These are phyloP conservation scores for Axinella damicornis DNA, from an alignment of 37 sponge, comb jelly and placozoan genomes.

Conservation along the genomic window DNA sequence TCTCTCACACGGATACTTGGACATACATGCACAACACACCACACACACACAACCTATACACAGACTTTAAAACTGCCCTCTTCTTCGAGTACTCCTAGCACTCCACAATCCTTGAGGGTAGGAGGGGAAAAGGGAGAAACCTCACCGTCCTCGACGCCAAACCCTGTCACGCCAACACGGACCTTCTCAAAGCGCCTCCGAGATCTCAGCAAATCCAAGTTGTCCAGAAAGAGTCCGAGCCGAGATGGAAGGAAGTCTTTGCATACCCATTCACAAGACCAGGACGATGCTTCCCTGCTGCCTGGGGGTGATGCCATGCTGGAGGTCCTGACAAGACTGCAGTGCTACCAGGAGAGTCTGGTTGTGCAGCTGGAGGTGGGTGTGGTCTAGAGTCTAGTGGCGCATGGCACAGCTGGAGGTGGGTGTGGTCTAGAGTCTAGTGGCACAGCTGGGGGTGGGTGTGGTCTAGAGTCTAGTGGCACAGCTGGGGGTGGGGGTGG, in stretches of 20 bases:
- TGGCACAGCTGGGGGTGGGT: no score
- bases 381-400: not conserved
- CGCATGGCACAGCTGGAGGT: no score
- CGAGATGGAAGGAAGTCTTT: no score
- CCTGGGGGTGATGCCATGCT: conserved; percentile 64
- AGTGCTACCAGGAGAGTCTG: conserved; percentile 38
- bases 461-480: no score
- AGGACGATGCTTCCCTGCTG: not conserved
- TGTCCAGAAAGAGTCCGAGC: no score
- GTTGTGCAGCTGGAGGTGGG: conserved; percentile 59
- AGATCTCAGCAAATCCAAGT: not conserved
- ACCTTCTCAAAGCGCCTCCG: conserved; percentile 7
- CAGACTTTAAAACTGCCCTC: no score
- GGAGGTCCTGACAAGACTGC: conserved; percentile 55
- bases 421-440: not conserved
- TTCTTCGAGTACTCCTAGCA: no score
- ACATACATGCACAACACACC: no score
- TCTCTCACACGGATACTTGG: no score
- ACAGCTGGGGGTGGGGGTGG: no score
- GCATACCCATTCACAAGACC: not conserved
- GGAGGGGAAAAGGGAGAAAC: not conserved
- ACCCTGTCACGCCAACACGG: not conserved
- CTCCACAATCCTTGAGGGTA: no score
- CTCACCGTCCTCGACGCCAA: not conserved
- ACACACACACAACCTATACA: no score